Base-by-base conservation (phyloP, 2,888 invertebrate genomes). In the Antheraea assamensis region DNA sequence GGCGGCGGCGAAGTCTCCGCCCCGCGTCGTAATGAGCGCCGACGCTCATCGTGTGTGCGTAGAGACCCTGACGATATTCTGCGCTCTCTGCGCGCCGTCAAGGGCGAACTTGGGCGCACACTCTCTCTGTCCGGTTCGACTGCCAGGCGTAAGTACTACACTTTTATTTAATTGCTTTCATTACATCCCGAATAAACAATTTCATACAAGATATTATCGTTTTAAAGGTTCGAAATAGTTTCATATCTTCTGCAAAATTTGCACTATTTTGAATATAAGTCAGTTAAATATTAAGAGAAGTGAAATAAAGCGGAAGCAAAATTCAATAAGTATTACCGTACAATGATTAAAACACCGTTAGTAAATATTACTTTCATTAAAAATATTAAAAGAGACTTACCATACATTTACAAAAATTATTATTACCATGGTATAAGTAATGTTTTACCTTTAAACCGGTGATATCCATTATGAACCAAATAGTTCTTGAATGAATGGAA, bases 11-110 rank as follows among this genome's bases (percentile, higher is more conserved):
- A 81, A 64, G 83, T 85, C 70, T 83, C 82, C 76, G 90, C 89
- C 77, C 91, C 94, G 76, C 90, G 92, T 10, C 92, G 93, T 81
- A 87, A 77, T 78, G 97, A 97, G 84, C 95, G 98, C 74, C 96
- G 98, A 64, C 96, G 98, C 75, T 98, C 98, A 82, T 98, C 97
- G 74, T 97, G 97, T 87, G 97, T 97, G 68, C 96, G 97, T 66
- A 96, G 97, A 81, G 97, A 98, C 91, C 97, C 97, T 1, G 98
- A 98, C 88, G 98, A 98, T 91, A 97, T 98, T 82, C 90, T 98
- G 78, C 97, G 97, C 82, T 97, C 96, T 47, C 91, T 98, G 80
- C 98, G 97, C 85, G 96, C 97, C 75, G 97, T 97, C 78, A 97
- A 97, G 86, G 97, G 97, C 72, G 97, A 98, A 87, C 95, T 98